Evolutionary conservation across 2,113 vertebrate genomes (phyloP).

Genomic region (Scopus umbretta): DNA sequence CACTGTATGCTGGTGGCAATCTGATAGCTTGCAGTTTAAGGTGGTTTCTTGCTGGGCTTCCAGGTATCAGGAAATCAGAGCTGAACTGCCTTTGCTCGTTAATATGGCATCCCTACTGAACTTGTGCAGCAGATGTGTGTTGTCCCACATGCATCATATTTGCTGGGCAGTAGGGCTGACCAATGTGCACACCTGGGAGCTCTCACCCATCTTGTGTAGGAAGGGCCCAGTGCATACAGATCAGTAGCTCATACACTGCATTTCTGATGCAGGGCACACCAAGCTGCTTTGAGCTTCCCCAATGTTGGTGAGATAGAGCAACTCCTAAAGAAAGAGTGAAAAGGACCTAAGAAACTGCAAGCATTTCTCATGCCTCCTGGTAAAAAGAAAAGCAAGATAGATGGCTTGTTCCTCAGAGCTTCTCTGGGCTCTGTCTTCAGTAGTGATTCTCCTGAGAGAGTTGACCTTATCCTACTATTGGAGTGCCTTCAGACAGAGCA

Average conservation of each 20-base stretch:
- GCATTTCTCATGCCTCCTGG: neutral
- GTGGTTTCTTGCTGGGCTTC: neutral
- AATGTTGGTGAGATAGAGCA: neutral
- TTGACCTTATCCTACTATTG: neutral
- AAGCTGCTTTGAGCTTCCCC: neutral
- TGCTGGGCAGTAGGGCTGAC: neutral
- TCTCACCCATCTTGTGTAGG: neutral
- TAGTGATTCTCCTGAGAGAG: neutral
- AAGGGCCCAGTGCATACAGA: neutral
- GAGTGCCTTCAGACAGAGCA: neutral
- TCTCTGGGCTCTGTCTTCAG: neutral
- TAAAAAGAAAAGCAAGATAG: neutral
- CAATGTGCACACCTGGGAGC: rapidly evolving
- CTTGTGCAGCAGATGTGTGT: neutral
- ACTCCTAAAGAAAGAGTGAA: neutral
- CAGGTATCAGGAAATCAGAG: neutral
- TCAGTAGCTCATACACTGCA: neutral
- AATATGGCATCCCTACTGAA: neutral
- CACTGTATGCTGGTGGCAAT: neutral
- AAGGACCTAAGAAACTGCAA: neutral
- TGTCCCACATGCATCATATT: neutral
- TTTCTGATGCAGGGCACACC: neutral
- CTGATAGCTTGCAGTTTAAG: neutral
- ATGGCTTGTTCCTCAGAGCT: neutral
- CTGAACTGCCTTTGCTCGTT: neutral